Evolutionary conservation across 2,797 vertebrate species (phyloP).

Genomic region (Clarias laeviceps): DNA sequence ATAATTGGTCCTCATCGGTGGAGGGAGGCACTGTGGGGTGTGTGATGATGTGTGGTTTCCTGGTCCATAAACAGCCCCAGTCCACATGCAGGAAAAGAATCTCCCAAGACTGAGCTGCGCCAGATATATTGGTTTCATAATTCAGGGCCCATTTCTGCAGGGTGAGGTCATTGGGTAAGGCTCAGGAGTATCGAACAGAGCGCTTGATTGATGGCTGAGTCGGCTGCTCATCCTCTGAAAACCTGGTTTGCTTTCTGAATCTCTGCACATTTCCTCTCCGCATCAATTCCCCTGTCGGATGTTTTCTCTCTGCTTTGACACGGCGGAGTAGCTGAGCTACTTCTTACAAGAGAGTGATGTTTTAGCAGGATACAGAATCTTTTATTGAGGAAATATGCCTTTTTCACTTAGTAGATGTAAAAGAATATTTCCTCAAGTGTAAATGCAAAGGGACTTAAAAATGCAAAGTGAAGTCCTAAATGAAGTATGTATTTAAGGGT

Average conservation of each 20-base stretch:
- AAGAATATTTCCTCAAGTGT: not conserved
- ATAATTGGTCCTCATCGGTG: constrained; percentile 57
- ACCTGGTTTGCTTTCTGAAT: constrained; percentile 13
- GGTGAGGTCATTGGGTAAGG: constrained; percentile 60
- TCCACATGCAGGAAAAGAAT: constrained; percentile 28
- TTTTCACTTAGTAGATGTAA: not conserved
- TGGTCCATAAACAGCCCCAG: constrained; percentile 36
- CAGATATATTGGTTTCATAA: constrained; percentile 68
- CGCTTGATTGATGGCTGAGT: constrained; percentile 60
- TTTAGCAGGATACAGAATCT: not conserved
- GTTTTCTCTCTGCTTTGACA: constrained; percentile 38
- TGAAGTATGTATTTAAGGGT: not conserved
- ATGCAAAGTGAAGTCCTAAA: not conserved
- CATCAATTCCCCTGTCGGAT: constrained; percentile 51
- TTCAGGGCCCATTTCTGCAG: constrained; percentile 60
- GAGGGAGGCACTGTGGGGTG: constrained; percentile 26
- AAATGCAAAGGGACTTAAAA: not conserved
- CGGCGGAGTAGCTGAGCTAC: constrained; percentile 21
- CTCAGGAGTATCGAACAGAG: constrained; percentile 49
- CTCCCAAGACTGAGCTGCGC: constrained; percentile 48
- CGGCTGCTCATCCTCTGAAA: constrained; percentile 48
- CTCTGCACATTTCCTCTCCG: constrained; percentile 15
- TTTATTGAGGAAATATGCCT: not conserved
- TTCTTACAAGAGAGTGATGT: not conserved
- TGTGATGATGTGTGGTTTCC: constrained; percentile 40